Percentiles rank a stretch among this genome's conserved stretches.
Conservation (phyloP, 2,888 invertebrate species). For the Urechis unicinctus region DNA sequence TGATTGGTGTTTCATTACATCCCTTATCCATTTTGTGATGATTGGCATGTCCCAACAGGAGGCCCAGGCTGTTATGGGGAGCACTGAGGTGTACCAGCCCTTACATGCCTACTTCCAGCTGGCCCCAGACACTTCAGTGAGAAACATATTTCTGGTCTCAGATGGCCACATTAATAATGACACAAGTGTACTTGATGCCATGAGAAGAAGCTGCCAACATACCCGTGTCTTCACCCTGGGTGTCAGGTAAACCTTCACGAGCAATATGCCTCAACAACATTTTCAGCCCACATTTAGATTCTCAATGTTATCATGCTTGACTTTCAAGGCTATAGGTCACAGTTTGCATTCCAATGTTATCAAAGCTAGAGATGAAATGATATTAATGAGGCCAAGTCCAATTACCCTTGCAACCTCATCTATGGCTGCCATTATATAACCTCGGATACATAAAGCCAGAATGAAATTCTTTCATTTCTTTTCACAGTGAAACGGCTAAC, state of each 20-base stretch:
- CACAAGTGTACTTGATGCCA: constrained; percentile 25
- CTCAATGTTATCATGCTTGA: too few species aligned
- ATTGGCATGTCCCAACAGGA: too few species aligned
- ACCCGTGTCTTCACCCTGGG: constrained; percentile 38
- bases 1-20: too few species aligned
- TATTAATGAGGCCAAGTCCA: too few species aligned
- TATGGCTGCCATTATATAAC: too few species aligned
- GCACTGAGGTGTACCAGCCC: constrained; percentile 36
- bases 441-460: not conserved
- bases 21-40: too few species aligned
- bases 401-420: too few species aligned
- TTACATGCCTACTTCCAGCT: constrained; percentile 35
- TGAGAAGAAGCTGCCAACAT: constrained; percentile 24
- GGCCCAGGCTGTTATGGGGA: constrained; percentile 26
- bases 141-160: constrained; percentile 42
- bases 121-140: constrained; percentile 20
- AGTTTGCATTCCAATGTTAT: too few species aligned
- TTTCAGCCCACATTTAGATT: too few species aligned
- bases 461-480: not conserved
- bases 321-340: too few species aligned
- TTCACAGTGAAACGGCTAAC: constrained; percentile 8
- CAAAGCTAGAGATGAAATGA: too few species aligned
- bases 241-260: constrained; percentile 35
- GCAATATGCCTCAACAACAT: too few species aligned
- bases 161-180: constrained; percentile 41